Conservation (phyloP, 2,888 invertebrate genomes). For the Dynastes grantii region DNA sequence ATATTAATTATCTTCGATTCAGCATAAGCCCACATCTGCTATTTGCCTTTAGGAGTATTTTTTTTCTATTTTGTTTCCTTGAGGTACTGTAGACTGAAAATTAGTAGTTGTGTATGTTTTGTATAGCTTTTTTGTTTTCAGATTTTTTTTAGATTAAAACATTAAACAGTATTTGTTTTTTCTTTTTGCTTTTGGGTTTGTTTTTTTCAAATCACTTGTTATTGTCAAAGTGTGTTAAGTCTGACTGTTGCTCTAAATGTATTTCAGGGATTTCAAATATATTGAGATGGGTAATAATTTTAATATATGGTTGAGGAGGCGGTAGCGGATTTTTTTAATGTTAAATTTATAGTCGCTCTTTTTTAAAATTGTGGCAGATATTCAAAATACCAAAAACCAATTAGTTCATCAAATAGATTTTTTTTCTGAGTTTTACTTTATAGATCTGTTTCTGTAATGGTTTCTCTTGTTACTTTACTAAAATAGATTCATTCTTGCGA, state of each 20-base stretch:
- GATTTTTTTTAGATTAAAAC: conserved; percentile 45
- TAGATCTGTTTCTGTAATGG: too few relatives aligned
- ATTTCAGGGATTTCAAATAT: neutral
- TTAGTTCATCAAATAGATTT: too few relatives aligned
- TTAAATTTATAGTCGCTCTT: too few relatives aligned
- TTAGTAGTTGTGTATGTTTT: conserved; percentile 39
- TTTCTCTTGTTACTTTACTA: too few relatives aligned
- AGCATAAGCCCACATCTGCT: conserved; percentile 12
- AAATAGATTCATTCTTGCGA: too few relatives aligned
- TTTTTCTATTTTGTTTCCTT: conserved; percentile 41
- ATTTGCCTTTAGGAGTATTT: conserved; percentile 45
- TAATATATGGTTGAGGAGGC: too few relatives aligned
- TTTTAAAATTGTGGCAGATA: too few relatives aligned
- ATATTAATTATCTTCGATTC: conserved; percentile 29
- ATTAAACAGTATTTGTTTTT: conserved; percentile 20
- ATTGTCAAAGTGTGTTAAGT: neutral
- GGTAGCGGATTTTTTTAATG: too few relatives aligned
- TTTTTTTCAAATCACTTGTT: neutral
- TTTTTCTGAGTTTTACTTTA: too few relatives aligned
- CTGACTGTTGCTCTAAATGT: neutral
- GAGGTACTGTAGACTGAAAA: conserved; percentile 39
- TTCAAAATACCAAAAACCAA: too few relatives aligned
- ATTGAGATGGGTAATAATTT: too few relatives aligned
- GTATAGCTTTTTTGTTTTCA: conserved; percentile 43
- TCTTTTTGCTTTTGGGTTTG: conserved; percentile 19